These are phyloP conservation scores for Drosophila siamana DNA, from an alignment of 2,888 invertebrate genomes.

Conservation along the genomic window DNA sequence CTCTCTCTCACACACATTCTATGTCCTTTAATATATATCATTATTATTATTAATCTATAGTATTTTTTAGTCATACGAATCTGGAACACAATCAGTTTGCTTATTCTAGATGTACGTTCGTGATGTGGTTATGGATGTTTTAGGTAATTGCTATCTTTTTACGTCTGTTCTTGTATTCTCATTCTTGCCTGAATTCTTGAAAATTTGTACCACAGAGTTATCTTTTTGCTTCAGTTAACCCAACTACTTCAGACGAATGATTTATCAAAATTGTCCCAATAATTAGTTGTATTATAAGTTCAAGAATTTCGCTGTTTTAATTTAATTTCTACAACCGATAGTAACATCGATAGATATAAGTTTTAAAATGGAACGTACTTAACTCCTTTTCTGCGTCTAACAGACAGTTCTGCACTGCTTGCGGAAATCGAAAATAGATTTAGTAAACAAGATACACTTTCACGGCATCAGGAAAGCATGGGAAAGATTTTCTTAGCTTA, in stretches of 20 bases:
- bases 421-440: constrained; percentile 11
- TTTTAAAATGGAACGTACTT: constrained; percentile 10
- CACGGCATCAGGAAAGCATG: constrained; percentile 44
- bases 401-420: constrained; percentile 68
- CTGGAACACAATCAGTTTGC: constrained; percentile 25
- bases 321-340: not conserved
- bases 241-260: too few relatives aligned
- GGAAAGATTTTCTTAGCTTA: constrained; percentile 69
- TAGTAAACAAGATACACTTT: not conserved
- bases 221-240: constrained; percentile 25
- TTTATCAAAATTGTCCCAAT: too few relatives aligned
- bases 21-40: constrained; percentile 14
- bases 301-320: too few relatives aligned
- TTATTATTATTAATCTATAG: constrained; percentile 4
- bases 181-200: too few relatives aligned
- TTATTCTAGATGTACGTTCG: constrained; percentile 53
- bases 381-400: constrained; percentile 68
- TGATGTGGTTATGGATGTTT: constrained; percentile 47
- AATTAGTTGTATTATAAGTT: too few relatives aligned
- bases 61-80: not conserved
- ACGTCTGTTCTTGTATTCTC: constrained; percentile 42
- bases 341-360: not conserved
- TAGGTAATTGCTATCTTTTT: constrained; percentile 49
- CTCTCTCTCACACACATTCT: constrained; percentile 4
- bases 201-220: constrained; percentile 12